Evolutionary conservation across 2,888 invertebrate genomes (phyloP).

Genomic region (Drosophila eohydei): DNA sequence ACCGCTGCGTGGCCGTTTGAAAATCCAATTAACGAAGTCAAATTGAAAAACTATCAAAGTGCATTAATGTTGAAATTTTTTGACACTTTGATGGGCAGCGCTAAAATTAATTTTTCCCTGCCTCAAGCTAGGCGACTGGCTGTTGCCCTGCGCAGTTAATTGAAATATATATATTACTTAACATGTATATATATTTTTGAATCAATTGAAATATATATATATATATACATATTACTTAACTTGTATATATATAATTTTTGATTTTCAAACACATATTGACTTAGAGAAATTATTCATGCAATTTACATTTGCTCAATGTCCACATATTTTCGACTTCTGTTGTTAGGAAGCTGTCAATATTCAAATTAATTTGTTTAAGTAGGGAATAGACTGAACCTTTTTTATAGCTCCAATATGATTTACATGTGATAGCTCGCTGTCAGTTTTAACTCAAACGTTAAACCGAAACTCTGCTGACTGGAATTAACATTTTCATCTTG

Average conservation of each 20-base stretch:
- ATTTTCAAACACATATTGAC: too few relatives aligned
- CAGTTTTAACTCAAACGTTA: background rate
- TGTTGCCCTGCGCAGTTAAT: constrained; percentile 11
- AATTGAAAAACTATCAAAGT: constrained; percentile 58
- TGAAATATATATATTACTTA: background rate
- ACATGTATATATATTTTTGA: background rate
- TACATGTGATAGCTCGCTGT: background rate
- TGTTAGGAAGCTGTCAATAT: too few relatives aligned
- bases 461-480: background rate
- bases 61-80: constrained; percentile 40
- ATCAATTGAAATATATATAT: too few relatives aligned
- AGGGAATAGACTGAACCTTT: background rate
- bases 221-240: background rate
- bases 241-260: too few relatives aligned
- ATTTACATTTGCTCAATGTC: too few relatives aligned
- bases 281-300: too few relatives aligned
- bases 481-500: constrained; percentile 2
- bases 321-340: too few relatives aligned
- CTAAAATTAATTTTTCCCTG: constrained; percentile 9
- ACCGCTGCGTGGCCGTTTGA: constrained; percentile 7
- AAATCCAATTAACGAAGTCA: constrained; percentile 61
- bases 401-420: background rate
- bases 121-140: background rate
- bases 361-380: background rate
- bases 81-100: constrained; percentile 54